phyloP scores from a whole-genome alignment of 2,888 invertebrate genomes.

The Seira musarum region DNA sequence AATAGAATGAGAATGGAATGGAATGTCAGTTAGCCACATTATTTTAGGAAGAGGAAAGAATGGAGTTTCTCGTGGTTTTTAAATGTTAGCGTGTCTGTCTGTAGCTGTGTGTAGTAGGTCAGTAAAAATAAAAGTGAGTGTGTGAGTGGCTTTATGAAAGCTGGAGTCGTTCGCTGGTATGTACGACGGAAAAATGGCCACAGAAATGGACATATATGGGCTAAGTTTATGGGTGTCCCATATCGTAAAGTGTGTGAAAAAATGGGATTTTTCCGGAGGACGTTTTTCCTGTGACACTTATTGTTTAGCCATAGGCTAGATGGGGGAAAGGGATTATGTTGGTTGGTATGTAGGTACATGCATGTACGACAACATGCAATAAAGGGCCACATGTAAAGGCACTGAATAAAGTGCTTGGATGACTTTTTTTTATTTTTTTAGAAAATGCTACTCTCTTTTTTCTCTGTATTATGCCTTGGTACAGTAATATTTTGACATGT shows the following conservation, averaged over 20 bases:
- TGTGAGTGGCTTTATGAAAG: constrained; percentile 25
- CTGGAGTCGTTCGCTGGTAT: not conserved
- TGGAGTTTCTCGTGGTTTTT: too few relatives aligned
- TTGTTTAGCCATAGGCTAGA: constrained; percentile 31
- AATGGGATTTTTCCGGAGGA: constrained; percentile 26
- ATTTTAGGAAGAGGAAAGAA: too few relatives aligned
- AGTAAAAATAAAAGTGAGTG: not conserved
- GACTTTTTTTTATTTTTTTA: too few relatives aligned
- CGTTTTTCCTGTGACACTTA: constrained; percentile 36
- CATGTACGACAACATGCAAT: too few relatives aligned
- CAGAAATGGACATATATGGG: constrained; percentile 23
- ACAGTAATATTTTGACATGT: not conserved
- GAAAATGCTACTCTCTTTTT: too few relatives aligned
- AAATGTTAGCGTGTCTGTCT: too few relatives aligned
- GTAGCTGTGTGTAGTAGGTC: too few relatives aligned
- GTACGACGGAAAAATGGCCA: constrained; percentile 2
- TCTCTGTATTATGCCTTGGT: not conserved
- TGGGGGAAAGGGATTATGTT: not conserved
- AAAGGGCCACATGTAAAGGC: too few relatives aligned
- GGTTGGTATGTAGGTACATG: too few relatives aligned
- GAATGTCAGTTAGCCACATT: constrained; percentile 11
- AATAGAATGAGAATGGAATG: not conserved
- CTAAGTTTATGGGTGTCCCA: constrained; percentile 38
- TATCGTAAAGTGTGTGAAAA: constrained; percentile 46
- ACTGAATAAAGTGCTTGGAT: too few relatives aligned